phyloP scores from a whole-genome alignment of 53 echinoderm and acorn worm genomes.

The Holothuria scabra region DNA sequence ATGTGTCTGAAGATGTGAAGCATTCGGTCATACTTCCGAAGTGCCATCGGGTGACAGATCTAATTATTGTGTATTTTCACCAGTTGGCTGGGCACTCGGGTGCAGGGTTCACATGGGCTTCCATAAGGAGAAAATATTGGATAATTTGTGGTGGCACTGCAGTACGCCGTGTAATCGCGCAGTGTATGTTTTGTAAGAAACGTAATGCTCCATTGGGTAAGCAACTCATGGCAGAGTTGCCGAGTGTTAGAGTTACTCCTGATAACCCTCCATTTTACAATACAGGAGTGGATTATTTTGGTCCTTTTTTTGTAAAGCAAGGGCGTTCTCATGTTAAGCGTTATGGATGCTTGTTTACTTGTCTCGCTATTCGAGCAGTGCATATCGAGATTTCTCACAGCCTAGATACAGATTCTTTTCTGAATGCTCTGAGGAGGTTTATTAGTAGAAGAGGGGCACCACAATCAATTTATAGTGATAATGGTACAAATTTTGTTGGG shows the following conservation, averaged over 20 bases:
- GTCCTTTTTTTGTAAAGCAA: neutral
- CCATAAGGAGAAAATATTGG: too few relatives aligned
- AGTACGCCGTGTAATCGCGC: too few relatives aligned
- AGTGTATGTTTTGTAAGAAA: too few relatives aligned
- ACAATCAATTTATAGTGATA: slow-evolving; percentile 2
- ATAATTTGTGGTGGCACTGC: too few relatives aligned
- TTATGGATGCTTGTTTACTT: neutral
- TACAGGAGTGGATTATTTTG: neutral
- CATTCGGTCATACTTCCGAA: too few relatives aligned
- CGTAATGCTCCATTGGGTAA: neutral
- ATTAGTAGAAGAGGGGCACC: neutral
- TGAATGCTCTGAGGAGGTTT: neutral
- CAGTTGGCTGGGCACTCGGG: too few relatives aligned
- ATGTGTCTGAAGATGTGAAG: too few relatives aligned
- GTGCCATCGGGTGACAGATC: too few relatives aligned
- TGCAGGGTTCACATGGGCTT: too few relatives aligned
- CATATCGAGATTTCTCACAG: neutral
- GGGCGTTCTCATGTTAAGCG: neutral
- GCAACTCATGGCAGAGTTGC: slow-evolving; percentile 11
- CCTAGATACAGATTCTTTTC: neutral
- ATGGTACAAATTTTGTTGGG: neutral
- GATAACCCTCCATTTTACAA: neutral
- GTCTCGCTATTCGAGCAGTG: neutral
- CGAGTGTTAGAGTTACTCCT: neutral
- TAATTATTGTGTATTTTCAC: too few relatives aligned